Percentiles rank a stretch among this genome's conserved stretches.
Evolutionary conservation across 2,888 invertebrate genomes (phyloP).

Genomic region (Ennomos erosarius): DNA sequence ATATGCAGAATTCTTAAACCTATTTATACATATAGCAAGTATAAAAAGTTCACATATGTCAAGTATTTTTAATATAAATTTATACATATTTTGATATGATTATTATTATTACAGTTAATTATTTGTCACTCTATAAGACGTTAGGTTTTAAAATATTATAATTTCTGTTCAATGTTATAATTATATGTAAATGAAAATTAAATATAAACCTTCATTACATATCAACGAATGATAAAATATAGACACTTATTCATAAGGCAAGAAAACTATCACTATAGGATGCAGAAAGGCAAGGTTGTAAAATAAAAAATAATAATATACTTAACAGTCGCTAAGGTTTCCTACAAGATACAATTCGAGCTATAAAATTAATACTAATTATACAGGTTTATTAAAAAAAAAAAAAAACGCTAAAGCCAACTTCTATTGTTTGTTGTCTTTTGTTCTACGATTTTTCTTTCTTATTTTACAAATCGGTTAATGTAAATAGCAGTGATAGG

Average conservation of each 20-base stretch:
- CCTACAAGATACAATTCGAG: background rate
- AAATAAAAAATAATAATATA: background rate
- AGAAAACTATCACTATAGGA: conserved; percentile 15
- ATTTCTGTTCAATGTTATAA: background rate
- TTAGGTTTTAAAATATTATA: background rate
- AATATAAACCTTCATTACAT: conserved; percentile 10
- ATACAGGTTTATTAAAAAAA: too few species aligned
- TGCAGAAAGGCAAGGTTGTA: conserved; percentile 5
- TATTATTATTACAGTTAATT: conserved; percentile 49
- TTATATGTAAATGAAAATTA: background rate
- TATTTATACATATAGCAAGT: background rate
- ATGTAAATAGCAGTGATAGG: too few species aligned
- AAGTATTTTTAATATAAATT: conserved; percentile 10
- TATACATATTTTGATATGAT: conserved; percentile 37
- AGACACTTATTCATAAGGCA: conserved; percentile 17
- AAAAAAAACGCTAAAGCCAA: too few species aligned
- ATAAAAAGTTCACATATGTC: conserved; percentile 28
- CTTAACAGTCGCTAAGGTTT: background rate
- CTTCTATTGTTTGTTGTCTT: too few species aligned
- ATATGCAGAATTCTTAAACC: background rate
- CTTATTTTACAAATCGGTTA: too few species aligned
- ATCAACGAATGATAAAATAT: conserved; percentile 25
- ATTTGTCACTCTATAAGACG: conserved; percentile 58
- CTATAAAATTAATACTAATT: too few species aligned
- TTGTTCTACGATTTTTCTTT: too few species aligned